These are phyloP conservation scores for Hirtodrosophila alboralis DNA, from an alignment of 2,888 invertebrate species.

Conservation along the genomic window DNA sequence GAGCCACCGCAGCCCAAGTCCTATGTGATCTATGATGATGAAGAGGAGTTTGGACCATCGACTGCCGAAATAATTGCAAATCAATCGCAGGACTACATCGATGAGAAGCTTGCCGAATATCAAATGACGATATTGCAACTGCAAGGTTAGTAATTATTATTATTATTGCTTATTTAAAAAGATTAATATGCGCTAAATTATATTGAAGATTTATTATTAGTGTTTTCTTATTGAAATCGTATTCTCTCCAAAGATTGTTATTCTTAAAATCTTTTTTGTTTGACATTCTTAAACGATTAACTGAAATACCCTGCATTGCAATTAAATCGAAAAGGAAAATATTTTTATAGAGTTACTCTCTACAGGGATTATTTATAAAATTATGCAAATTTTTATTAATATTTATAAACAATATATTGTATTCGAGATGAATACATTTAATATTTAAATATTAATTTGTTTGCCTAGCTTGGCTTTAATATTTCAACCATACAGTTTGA, in stretches of 20 bases:
- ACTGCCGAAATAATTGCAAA: slow-evolving; percentile 96
- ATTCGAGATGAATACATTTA: not conserved
- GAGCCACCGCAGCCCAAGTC: slow-evolving; percentile 89
- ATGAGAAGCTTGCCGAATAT: slow-evolving; percentile 96
- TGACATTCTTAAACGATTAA: not conserved
- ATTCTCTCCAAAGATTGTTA: no score
- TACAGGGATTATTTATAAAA: no score
- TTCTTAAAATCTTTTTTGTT: no score
- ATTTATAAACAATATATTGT: no score
- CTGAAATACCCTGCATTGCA: no score
- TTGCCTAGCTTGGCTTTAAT: slow-evolving; percentile 5
- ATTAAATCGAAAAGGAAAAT: no score
- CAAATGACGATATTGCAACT: slow-evolving; percentile 95
- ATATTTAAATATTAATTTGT: not conserved
- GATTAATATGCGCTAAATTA: no score
- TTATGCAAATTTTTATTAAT: no score
- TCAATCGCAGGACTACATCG: slow-evolving; percentile 97
- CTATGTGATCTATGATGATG: slow-evolving; percentile 87
- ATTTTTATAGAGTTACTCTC: no score
- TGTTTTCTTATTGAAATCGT: no score
- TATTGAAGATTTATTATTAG: no score
- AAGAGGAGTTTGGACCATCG: slow-evolving; percentile 91
- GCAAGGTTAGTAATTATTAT: slow-evolving; percentile 89
- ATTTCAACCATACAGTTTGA: slow-evolving; percentile 72
- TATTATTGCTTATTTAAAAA: no score